phyloP scores from a whole-genome alignment of 2,113 vertebrate genomes.

The Nestor notabilis region DNA sequence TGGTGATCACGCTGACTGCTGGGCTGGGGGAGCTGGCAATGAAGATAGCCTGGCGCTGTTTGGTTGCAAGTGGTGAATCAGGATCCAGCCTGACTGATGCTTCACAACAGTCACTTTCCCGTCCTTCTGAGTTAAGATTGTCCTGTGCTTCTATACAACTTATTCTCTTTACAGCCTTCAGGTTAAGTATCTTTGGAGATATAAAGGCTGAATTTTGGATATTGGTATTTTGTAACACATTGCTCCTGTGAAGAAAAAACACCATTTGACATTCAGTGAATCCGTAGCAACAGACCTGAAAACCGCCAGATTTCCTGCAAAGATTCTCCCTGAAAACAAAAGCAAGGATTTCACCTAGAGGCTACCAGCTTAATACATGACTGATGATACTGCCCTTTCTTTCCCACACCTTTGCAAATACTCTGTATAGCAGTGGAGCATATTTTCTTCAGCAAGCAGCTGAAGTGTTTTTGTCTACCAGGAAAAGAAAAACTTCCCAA shows the following conservation, averaged over 20 bases:
- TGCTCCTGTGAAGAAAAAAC: constrained; percentile 79
- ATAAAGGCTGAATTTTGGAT: constrained; percentile 87
- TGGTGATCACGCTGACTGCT: constrained; percentile 92
- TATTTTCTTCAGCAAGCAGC: not conserved
- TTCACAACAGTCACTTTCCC: constrained; percentile 77
- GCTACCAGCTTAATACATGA: not conserved
- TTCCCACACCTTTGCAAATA: not conserved
- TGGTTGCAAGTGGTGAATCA: constrained; percentile 76
- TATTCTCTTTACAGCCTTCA: constrained; percentile 82
- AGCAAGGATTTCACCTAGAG: not conserved
- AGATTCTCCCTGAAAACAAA: not conserved
- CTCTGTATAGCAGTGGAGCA: not conserved
- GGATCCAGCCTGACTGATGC: constrained; percentile 63
- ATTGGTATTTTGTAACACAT: constrained; percentile 85
- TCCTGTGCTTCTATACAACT: constrained; percentile 80
- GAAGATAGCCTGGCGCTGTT: constrained; percentile 88
- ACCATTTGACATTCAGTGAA: not conserved
- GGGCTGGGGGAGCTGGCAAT: constrained; percentile 89
- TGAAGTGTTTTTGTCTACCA: not conserved
- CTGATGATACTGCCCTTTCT: not conserved
- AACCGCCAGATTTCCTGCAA: not conserved
- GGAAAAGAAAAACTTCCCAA: constrained; percentile 1
- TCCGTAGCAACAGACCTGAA: not conserved
- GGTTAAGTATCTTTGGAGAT: constrained; percentile 91
- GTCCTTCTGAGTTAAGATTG: constrained; percentile 73